These are phyloP conservation scores for Escarpia spicata DNA, from an alignment of 2,888 invertebrate species.

Conservation along the genomic window DNA sequence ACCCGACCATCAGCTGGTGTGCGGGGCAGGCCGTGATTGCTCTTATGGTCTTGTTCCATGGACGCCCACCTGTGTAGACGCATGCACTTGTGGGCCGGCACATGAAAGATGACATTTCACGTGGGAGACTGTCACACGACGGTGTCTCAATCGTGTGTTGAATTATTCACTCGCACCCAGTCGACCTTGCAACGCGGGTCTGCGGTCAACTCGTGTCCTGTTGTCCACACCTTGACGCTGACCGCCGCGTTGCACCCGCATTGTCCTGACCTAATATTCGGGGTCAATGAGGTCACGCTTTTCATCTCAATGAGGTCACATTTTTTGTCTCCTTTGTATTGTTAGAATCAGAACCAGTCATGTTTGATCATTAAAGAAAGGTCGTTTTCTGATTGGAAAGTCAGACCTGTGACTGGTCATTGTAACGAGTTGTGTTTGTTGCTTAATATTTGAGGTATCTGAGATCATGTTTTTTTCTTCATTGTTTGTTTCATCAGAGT, in stretches of 20 bases:
- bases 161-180: slow-evolving; percentile 5
- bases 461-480: too few species aligned
- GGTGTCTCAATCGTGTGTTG: neutral
- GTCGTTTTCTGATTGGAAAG: too few species aligned
- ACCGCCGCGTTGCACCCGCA: neutral
- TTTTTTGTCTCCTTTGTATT: too few species aligned
- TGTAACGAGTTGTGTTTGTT: too few species aligned
- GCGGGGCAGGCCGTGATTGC: neutral
- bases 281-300: neutral
- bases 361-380: too few species aligned
- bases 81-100: neutral
- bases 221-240: neutral
- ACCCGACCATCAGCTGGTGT: neutral
- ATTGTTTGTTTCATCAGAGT: too few species aligned
- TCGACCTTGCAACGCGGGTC: neutral
- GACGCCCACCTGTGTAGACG: neutral
- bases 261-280: neutral
- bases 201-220: neutral
- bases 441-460: too few species aligned
- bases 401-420: too few species aligned
- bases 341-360: too few species aligned
- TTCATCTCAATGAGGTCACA: neutral
- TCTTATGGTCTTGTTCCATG: neutral
- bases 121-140: neutral
- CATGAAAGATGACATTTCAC: neutral